phyloP scores from a whole-genome alignment of 2,888 invertebrate species.

The Phortica magna region DNA sequence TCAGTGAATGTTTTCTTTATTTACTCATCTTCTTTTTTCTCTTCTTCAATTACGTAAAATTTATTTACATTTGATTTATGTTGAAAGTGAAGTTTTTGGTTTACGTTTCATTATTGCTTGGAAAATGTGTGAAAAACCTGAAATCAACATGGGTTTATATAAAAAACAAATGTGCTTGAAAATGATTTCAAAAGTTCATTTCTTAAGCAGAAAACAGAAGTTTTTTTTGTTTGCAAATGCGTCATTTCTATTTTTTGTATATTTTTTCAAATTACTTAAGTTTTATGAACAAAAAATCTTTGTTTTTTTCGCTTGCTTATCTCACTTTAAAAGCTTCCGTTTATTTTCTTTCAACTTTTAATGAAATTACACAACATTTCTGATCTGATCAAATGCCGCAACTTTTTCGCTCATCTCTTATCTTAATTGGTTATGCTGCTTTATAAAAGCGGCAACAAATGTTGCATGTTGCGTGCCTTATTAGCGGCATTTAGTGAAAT shows the following conservation, averaged over 20 bases:
- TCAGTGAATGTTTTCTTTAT: slow-evolving; percentile 34
- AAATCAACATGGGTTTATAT: background rate
- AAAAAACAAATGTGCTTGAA: background rate
- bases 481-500: too few species aligned
- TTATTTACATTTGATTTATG: slow-evolving; percentile 39
- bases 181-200: background rate
- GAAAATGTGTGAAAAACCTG: background rate
- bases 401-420: background rate
- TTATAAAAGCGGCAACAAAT: background rate
- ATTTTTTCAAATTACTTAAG: background rate
- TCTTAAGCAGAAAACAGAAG: background rate
- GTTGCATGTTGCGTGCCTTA: too few species aligned
- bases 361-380: slow-evolving; percentile 14
- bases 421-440: slow-evolving; percentile 9
- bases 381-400: background rate
- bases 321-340: slow-evolving; percentile 5
- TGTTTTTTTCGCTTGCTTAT: background rate
- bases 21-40: slow-evolving; percentile 17
- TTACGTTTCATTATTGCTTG: background rate
- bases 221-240: background rate
- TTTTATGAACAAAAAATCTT: background rate
- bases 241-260: background rate
- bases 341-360: background rate
- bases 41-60: slow-evolving; percentile 51
- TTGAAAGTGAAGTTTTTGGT: background rate